Evolutionary conservation across 2,797 vertebrate genomes (phyloP).

Genomic region (Coregonus ussuriensis): DNA sequence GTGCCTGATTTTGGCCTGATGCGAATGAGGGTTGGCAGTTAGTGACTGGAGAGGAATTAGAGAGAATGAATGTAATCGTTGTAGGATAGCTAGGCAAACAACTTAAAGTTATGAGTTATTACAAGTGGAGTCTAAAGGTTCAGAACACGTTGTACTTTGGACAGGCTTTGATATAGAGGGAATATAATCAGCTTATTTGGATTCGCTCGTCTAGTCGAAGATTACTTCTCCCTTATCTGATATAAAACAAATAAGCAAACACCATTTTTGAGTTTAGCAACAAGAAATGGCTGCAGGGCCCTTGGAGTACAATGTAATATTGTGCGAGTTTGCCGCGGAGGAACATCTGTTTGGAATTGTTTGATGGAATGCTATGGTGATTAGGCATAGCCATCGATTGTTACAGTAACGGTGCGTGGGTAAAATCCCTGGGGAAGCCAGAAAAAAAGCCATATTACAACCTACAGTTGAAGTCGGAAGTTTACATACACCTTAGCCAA

Average conservation of each 20-base stretch:
- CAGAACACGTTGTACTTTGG: slow-evolving; percentile 33
- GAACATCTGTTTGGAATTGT: slow-evolving; percentile 16
- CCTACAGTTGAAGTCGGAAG: too few species aligned
- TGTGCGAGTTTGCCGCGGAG: slow-evolving; percentile 13
- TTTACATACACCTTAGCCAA: too few species aligned
- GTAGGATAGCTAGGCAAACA: slow-evolving; percentile 24
- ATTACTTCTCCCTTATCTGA: slow-evolving; percentile 38
- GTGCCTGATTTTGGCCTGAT: slow-evolving; percentile 26
- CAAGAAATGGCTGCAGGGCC: slow-evolving; percentile 6
- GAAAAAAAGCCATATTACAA: too few species aligned
- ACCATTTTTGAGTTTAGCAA: slow-evolving; percentile 19
- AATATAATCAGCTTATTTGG: slow-evolving; percentile 20
- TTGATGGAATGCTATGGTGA: slow-evolving; percentile 25
- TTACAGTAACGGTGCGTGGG: slow-evolving; percentile 21
- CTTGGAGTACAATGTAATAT: slow-evolving; percentile 33
- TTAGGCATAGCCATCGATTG: slow-evolving; percentile 25
- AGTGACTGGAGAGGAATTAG: slow-evolving; percentile 34
- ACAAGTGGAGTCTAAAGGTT: slow-evolving; percentile 22
- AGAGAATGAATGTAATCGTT: slow-evolving; percentile 42
- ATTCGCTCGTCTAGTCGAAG: slow-evolving; percentile 28
- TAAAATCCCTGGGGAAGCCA: too few species aligned
- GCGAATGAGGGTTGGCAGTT: slow-evolving; percentile 20
- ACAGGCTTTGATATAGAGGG: slow-evolving; percentile 16
- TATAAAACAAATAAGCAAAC: slow-evolving; percentile 39
- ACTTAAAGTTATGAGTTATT: slow-evolving; percentile 39